Percentiles rank a stretch among this genome's conserved stretches.
Evolutionary conservation across 1,140 invertebrate species (phyloP).

Genomic region (Andrena cerasifolii): DNA sequence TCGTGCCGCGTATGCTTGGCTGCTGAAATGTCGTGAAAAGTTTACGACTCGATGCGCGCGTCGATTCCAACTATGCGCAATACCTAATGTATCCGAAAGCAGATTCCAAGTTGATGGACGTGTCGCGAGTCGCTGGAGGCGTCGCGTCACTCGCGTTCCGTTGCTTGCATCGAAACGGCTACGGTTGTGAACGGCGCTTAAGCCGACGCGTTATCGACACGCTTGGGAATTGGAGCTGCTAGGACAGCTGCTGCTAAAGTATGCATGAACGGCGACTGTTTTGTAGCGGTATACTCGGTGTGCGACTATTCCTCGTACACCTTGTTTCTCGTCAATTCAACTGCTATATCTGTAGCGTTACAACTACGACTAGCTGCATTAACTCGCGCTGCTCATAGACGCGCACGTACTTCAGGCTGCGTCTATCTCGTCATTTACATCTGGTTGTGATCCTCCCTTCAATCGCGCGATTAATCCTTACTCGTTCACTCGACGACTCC

Average conservation of each 20-base stretch:
- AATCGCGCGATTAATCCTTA: neutral
- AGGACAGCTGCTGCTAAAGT: conserved; percentile 77
- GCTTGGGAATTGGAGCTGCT: conserved; percentile 78
- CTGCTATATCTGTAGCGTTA: conserved; percentile 50
- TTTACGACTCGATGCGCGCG: conserved; percentile 4
- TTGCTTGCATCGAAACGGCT: conserved; percentile 35
- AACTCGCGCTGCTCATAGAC: too few relatives aligned
- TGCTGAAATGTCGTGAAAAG: too few relatives aligned
- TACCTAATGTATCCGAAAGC: too few relatives aligned
- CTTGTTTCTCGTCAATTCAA: conserved; percentile 41
- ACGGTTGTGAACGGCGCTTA: conserved; percentile 65
- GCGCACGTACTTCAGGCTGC: too few relatives aligned
- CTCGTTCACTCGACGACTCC: too few relatives aligned
- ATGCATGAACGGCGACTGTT: conserved; percentile 78
- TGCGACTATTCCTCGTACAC: conserved; percentile 56
- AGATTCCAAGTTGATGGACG: conserved; percentile 45
- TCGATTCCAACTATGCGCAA: too few relatives aligned
- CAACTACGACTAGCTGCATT: conserved; percentile 14
- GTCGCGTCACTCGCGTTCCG: too few relatives aligned
- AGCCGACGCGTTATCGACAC: conserved; percentile 72
- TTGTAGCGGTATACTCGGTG: conserved; percentile 71
- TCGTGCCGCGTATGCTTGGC: too few relatives aligned
- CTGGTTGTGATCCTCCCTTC: too few relatives aligned
- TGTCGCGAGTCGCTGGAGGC: conserved; percentile 16
- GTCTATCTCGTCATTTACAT: too few relatives aligned